Percentiles rank a stretch among this genome's conserved stretches.
Evolutionary conservation across 2,797 vertebrate genomes (phyloP).

Genomic region (Pelochelys cantorii): DNA sequence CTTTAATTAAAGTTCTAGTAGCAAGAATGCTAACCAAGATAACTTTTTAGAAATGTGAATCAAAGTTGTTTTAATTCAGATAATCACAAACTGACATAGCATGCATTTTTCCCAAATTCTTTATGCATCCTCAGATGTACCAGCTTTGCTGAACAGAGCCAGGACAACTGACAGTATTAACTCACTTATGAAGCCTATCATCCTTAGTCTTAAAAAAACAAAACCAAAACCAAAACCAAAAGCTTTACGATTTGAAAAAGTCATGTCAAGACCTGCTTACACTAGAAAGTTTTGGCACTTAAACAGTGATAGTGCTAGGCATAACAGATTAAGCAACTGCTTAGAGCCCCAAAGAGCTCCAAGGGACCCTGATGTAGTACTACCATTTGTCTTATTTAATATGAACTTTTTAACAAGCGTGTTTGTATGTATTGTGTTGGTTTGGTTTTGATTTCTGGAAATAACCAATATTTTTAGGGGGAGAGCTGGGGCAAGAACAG

Average conservation of each 20-base stretch:
- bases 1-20: background rate
- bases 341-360: background rate
- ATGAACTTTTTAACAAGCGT: background rate
- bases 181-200: background rate
- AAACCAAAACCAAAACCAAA: too few relatives aligned
- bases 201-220: background rate
- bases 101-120: background rate
- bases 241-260: background rate
- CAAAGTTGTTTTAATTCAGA: background rate
- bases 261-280: background rate
- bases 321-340: background rate
- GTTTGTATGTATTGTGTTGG: background rate
- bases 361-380: background rate
- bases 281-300: background rate
- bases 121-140: background rate
- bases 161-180: background rate
- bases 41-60: constrained; percentile 19
- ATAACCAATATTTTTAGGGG: background rate
- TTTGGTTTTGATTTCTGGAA: background rate
- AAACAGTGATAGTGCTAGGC: background rate
- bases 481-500: background rate
- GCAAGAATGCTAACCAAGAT: background rate
- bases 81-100: background rate
- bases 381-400: background rate
- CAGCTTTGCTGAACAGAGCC: background rate